Evolutionary conservation across 2,888 invertebrate species (phyloP).

Genomic region (Allygus modestus): DNA sequence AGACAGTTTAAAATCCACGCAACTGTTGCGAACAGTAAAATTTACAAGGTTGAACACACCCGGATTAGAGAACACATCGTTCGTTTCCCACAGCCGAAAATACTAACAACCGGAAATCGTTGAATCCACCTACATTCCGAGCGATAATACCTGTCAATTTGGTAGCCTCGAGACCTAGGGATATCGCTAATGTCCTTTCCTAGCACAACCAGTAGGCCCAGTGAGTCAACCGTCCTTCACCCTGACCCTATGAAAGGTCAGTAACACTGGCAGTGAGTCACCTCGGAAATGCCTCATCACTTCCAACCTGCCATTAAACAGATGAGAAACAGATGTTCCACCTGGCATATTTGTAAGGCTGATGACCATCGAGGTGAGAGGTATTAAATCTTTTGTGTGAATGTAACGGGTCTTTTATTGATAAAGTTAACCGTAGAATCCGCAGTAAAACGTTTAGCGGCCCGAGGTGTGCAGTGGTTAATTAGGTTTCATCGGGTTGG

Average conservation of each 20-base stretch:
- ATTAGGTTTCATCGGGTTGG: no score
- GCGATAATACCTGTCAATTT: not conserved
- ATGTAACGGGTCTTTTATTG: no score
- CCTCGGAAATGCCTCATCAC: constrained; percentile 17
- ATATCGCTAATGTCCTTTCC: not conserved
- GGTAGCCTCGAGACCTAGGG: not conserved
- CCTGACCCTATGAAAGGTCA: not conserved
- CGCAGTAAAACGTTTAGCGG: no score
- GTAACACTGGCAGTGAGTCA: not conserved
- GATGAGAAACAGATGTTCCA: constrained; percentile 3
- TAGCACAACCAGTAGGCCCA: not conserved
- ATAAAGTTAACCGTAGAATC: no score
- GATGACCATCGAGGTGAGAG: no score
- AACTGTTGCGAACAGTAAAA: no score
- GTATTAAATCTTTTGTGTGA: no score
- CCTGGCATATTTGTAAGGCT: not conserved
- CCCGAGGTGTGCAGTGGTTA: no score
- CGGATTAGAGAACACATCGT: no score
- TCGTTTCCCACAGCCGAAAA: not conserved
- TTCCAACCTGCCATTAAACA: not conserved
- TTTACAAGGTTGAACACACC: no score
- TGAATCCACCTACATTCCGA: not conserved
- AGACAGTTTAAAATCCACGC: no score
- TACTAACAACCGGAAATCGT: not conserved
- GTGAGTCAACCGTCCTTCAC: not conserved